Conservation (phyloP, 2,888 invertebrate genomes). For the Gastracanthus pulcherrimus region DNA sequence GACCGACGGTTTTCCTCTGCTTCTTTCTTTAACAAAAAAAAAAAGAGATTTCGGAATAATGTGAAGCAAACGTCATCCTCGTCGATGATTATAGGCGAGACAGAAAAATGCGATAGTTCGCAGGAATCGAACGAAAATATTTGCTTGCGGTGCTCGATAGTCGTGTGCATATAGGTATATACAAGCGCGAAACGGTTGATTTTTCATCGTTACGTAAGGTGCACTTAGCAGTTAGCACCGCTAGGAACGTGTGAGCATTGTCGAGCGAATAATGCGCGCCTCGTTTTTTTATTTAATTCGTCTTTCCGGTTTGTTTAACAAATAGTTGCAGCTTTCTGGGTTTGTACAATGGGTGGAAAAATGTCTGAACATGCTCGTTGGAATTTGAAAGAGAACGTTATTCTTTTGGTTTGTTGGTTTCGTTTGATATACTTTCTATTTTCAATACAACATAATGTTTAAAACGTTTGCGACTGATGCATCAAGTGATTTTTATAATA, state of each 20-base stretch:
- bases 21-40: neutral
- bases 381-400: neutral
- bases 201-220: conserved; percentile 35
- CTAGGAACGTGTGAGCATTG: conserved; percentile 3
- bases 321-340: neutral
- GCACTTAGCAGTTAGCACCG: conserved; percentile 26
- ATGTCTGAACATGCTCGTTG: neutral
- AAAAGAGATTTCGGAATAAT: neutral
- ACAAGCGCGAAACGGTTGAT: neutral
- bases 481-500: no score
- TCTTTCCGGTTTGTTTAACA: neutral
- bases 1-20: neutral
- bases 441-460: no score
- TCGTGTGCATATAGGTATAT: no score
- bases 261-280: conserved; percentile 2
- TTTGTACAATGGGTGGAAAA: neutral
- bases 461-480: no score
- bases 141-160: no score
- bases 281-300: conserved; percentile 19
- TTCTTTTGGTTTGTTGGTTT: neutral
- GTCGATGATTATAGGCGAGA: neutral
- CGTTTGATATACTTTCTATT: neutral
- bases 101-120: neutral
- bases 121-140: no score
- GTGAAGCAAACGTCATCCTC: neutral